These are phyloP conservation scores for Apeltes quadracus DNA, from an alignment of 2,113 vertebrate genomes.

Conservation along the genomic window DNA sequence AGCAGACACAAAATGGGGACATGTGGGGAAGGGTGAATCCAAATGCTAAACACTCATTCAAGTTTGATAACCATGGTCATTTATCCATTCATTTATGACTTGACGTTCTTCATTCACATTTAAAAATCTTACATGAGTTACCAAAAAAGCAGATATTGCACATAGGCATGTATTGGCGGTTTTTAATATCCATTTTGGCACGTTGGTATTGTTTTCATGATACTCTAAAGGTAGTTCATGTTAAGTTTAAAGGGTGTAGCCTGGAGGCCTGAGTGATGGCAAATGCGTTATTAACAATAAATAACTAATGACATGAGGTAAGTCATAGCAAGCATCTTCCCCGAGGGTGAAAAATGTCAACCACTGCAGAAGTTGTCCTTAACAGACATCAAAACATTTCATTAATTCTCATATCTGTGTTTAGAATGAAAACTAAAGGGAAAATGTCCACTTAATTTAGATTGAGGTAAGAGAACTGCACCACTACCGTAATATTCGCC, in stretches of 20 bases:
- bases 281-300: slow-evolving; percentile 34
- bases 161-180: not conserved
- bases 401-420: slow-evolving; percentile 57
- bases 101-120: slow-evolving; percentile 14
- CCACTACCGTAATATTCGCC: slow-evolving; percentile 44
- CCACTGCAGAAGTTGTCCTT: slow-evolving; percentile 46
- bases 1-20: slow-evolving; percentile 80
- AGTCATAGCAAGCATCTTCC: slow-evolving; percentile 53
- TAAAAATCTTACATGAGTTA: slow-evolving; percentile 20
- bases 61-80: slow-evolving; percentile 66
- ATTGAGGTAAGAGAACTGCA: slow-evolving; percentile 49
- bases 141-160: not conserved
- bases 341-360: slow-evolving; percentile 63
- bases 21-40: slow-evolving; percentile 74
- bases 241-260: slow-evolving; percentile 39
- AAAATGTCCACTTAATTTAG: slow-evolving; percentile 65
- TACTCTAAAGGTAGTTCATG: slow-evolving; percentile 34
- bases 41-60: slow-evolving; percentile 70
- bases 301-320: slow-evolving; percentile 49
- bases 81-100: slow-evolving; percentile 39
- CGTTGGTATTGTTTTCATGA: slow-evolving; percentile 31
- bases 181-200: not conserved
- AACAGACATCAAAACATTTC: slow-evolving; percentile 65
- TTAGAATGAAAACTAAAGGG: slow-evolving; percentile 46
- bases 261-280: slow-evolving; percentile 18